Base-by-base conservation (phyloP, 2,888 invertebrate species). In the Gastrophysa polygoni region DNA sequence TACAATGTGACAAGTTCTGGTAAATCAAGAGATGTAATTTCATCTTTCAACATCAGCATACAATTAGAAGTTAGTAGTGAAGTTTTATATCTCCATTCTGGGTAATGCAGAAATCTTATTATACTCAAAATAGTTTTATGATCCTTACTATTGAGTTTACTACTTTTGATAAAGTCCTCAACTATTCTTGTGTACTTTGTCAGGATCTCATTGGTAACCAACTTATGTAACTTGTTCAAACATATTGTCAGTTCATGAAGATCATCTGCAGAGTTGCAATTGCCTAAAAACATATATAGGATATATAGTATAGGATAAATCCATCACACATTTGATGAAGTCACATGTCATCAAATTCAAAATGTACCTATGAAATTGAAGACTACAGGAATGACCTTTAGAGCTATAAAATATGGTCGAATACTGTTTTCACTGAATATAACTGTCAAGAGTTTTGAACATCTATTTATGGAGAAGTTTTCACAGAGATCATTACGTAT, bases 221-320 rank as follows among this genome's bases (percentile, higher is more conserved):
- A 64, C 24, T 75, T 66, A 61, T 81, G 76, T 1, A 84, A 58
- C 61, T 82, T 82, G 29, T 80, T 79, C 47, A 86, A 69, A 69
- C 85, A 84, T 7, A 82, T 80, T 18, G 85, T 83, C 18, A 85
- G 68, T 18, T 83, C 68, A 24, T 81, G 80, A 7, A 85, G 75
- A 18, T 85, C 81, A 56, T 83, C 78, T 10, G 76, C 74, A 32
- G 69, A 77, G 1, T 68, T 56, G 58, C 83, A 83, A 2, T 58
- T 64, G 32, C 80, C 76, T 71, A 80, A 66, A 79, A 78, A 62
- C 64, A 64, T 54, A 59, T 10, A n/a, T n/a, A n/a, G n/a, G n/a
- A n/a, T n/a, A n/a, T n/a, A n/a, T n/a, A n/a, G n/a, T n/a, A n/a
- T n/a, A n/a, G n/a, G n/a, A n/a, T n/a, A n/a, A n/a, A n/a, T n/a